These are phyloP conservation scores for Oasisia sp. DNA, from an alignment of 2,888 invertebrate species.

Conservation along the genomic window DNA sequence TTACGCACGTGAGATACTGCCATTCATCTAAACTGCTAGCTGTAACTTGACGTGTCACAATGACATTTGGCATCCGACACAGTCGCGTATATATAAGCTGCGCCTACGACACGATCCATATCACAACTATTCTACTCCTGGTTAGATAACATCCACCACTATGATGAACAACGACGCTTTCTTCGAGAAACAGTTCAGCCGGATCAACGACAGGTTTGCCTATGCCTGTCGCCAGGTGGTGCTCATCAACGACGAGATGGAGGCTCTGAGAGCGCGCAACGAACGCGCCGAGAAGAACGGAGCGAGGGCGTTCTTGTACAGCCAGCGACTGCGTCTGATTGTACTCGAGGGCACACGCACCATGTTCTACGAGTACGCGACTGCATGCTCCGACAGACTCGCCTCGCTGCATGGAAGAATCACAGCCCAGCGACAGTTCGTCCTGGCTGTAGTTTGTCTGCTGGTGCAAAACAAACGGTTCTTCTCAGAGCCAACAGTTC, in stretches of 20 bases:
- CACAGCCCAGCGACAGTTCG: not conserved
- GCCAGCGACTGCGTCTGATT: not conserved
- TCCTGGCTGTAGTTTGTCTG: not conserved
- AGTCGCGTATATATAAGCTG: not conserved
- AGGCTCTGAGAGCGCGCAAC: not conserved
- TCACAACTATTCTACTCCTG: too few species aligned
- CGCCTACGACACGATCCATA: not conserved
- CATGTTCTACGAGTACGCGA: conserved; percentile 13
- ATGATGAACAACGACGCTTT: too few species aligned
- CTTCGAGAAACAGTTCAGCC: too few species aligned
- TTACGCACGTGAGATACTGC: too few species aligned
- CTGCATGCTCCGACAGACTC: not conserved
- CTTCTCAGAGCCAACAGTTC: not conserved
- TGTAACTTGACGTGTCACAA: too few species aligned
- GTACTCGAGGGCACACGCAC: not conserved
- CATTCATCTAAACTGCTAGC: too few species aligned
- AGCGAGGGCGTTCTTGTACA: conserved; percentile 11
- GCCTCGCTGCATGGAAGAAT: conserved; percentile 6
- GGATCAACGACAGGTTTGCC: not conserved
- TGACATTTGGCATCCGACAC: too few species aligned
- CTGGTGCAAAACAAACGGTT: not conserved
- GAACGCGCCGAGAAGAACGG: conserved; percentile 13
- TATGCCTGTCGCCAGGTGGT: not conserved
- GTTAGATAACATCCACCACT: too few species aligned
- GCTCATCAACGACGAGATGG: not conserved